Conservation (phyloP, 1,140 invertebrate species). For the Chlorops oryzae region DNA sequence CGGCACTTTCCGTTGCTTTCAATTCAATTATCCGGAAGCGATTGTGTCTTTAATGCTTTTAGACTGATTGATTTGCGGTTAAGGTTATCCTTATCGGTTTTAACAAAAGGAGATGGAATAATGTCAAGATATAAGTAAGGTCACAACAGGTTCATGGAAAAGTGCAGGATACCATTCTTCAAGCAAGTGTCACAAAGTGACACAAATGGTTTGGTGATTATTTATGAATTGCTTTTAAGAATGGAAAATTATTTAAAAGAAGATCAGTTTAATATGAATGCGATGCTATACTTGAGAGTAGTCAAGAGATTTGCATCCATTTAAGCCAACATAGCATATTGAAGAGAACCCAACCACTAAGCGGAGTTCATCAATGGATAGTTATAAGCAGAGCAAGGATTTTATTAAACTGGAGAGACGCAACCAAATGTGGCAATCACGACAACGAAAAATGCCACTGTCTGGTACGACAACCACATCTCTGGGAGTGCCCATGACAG, state of each 20-base stretch:
- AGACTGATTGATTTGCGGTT: no score
- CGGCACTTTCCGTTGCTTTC: constrained; percentile 26
- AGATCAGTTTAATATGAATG: neutral
- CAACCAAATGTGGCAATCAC: no score
- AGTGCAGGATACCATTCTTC: no score
- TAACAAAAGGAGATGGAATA: no score
- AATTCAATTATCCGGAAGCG: no score
- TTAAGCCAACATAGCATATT: neutral
- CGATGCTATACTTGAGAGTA: constrained; percentile 7
- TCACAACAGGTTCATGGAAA: neutral
- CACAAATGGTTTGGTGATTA: no score
- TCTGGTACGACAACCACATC: neutral
- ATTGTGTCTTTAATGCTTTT: no score
- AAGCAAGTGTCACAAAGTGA: no score
- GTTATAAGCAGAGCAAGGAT: neutral
- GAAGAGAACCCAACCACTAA: constrained; percentile 1
- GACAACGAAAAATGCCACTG: no score
- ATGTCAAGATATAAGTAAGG: neutral
- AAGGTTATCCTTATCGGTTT: no score
- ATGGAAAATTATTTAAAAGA: no score
- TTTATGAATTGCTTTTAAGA: no score
- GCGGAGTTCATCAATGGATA: constrained; percentile 1
- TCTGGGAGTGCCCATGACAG: neutral
- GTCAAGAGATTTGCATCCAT: neutral
- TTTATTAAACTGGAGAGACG: neutral